Conservation (phyloP, 2,888 invertebrate genomes). For the Uropetala carovei region DNA sequence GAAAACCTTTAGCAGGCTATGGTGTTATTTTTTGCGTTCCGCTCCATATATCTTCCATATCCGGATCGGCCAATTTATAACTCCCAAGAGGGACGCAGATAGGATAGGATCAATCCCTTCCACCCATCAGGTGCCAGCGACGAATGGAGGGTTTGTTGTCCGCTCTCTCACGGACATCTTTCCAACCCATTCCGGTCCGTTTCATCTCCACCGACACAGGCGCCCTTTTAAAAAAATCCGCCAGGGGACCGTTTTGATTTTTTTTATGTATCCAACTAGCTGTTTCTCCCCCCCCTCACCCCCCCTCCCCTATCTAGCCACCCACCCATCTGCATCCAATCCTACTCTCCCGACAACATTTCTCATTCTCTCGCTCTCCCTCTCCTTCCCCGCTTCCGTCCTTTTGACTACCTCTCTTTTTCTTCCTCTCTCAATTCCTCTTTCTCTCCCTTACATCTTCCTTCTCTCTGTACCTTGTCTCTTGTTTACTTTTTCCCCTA, state of each 20-base stretch:
- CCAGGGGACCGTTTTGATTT: too few relatives aligned
- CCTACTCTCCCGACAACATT: background rate
- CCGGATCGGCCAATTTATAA: slow-evolving; percentile 11
- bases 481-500: too few relatives aligned
- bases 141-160: background rate
- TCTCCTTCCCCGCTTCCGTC: too few relatives aligned
- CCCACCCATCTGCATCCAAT: background rate
- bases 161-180: background rate
- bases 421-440: background rate
- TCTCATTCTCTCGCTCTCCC: too few relatives aligned
- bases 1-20: background rate
- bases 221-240: background rate
- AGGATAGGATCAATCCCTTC: slow-evolving; percentile 2
- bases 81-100: background rate
- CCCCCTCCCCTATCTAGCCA: background rate
- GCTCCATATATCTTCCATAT: background rate
- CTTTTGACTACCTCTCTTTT: background rate
- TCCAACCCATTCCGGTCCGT: background rate
- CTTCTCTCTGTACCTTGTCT: background rate
- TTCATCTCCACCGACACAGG: background rate
- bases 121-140: slow-evolving; percentile 14
- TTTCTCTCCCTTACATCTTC: too few relatives aligned
- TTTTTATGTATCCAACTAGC: background rate
- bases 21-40: background rate
- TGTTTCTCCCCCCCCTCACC: background rate